Evolutionary conservation across 2,888 invertebrate genomes (phyloP).

Genomic region (Empis stercorea): DNA sequence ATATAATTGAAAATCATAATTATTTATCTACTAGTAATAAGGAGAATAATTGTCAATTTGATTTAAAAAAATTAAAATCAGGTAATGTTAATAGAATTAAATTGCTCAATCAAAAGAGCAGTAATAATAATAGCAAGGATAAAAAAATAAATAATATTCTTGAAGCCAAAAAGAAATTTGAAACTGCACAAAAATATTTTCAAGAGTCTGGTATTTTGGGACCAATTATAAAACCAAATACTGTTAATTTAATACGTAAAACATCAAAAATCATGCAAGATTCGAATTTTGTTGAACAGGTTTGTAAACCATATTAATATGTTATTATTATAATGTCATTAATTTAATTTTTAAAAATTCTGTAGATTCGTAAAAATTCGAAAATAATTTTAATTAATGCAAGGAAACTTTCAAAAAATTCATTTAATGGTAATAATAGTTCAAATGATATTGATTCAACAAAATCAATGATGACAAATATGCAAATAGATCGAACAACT

Average conservation of each 20-base stretch:
- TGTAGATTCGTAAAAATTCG: constrained; percentile 12
- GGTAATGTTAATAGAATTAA: background rate
- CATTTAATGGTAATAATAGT: no score
- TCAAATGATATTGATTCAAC: no score
- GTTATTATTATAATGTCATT: background rate
- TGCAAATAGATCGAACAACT: no score
- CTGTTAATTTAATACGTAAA: constrained; percentile 19
- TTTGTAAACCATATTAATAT: constrained; percentile 10
- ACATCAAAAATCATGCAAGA: constrained; percentile 25
- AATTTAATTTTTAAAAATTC: background rate
- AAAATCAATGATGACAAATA: no score
- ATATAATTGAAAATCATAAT: background rate
- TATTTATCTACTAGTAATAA: constrained; percentile 1
- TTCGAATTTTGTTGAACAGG: constrained; percentile 22
- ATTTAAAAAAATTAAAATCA: background rate
- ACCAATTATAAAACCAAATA: constrained; percentile 14
- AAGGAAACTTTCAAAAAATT: background rate
- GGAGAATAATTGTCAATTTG: background rate
- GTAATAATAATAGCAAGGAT: background rate
- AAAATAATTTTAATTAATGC: constrained; percentile 5
- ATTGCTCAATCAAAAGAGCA: no score
- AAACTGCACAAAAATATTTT: constrained; percentile 24
- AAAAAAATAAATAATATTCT: background rate
- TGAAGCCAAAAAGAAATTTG: constrained; percentile 12
- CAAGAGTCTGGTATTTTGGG: constrained; percentile 26